Conservation (phyloP, 2,888 invertebrate species). For the Junonia oenone region DNA sequence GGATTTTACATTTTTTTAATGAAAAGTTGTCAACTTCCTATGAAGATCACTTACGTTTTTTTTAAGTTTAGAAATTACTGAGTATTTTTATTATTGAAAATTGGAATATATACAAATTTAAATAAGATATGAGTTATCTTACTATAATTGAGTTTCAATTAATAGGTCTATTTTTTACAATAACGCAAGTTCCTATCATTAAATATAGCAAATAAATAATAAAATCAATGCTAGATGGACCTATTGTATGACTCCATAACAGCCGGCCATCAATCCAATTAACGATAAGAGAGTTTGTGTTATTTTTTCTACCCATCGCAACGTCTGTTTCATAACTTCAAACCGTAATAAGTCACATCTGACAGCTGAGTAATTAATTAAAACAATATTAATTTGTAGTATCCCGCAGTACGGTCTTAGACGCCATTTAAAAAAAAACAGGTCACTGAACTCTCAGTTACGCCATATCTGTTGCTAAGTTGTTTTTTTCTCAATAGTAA, state of each 20-base stretch:
- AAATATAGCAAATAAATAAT: background rate
- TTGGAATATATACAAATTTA: no score
- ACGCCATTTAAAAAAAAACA: conserved; percentile 18
- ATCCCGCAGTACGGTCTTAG: conserved; percentile 16
- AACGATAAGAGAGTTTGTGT: background rate
- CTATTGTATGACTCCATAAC: background rate
- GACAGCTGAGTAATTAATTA: conserved; percentile 28
- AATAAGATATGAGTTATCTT: no score
- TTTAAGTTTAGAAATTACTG: no score
- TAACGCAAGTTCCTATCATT: no score
- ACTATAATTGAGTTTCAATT: no score
- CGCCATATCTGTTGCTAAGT: conserved; percentile 23
- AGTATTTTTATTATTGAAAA: no score
- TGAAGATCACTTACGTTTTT: no score
- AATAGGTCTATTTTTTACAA: no score
- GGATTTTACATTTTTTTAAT: no score
- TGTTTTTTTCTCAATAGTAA: conserved; percentile 19
- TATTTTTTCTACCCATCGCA: background rate
- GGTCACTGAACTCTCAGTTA: conserved; percentile 16
- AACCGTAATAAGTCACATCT: conserved; percentile 16
- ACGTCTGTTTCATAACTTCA: conserved; percentile 9
- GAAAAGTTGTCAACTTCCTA: no score
- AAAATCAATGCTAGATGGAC: background rate
- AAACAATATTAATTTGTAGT: conserved; percentile 25
- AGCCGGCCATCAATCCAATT: background rate